Evolutionary conservation across 2,113 vertebrate genomes (phyloP).

Genomic region (Phrynocephalus versicolor): DNA sequence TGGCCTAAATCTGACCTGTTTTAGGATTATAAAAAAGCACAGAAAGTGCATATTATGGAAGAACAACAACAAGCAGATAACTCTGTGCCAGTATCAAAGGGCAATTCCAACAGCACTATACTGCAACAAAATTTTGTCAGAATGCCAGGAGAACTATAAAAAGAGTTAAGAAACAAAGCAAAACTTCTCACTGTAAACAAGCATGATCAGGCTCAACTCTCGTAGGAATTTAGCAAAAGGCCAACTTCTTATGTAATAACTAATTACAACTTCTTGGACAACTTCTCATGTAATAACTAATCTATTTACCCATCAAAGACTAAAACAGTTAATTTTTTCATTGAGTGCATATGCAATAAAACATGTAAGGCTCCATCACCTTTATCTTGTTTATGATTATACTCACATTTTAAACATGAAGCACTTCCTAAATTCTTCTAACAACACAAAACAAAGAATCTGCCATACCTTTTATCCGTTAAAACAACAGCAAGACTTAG

Average conservation of each 20-base stretch:
- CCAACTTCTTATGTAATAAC: background rate
- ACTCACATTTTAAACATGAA: background rate
- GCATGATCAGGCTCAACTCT: background rate
- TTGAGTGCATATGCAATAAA: background rate
- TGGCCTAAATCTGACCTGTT: background rate
- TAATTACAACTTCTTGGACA: background rate
- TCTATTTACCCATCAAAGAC: no score
- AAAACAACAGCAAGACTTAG: constrained; percentile 38
- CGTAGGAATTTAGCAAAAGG: background rate
- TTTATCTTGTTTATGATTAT: background rate
- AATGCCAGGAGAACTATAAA: background rate
- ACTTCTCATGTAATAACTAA: no score
- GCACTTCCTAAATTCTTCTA: background rate
- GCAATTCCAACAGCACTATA: background rate
- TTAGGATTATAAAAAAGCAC: background rate
- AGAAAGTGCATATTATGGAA: background rate
- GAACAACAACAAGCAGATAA: no score
- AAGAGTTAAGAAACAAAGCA: background rate
- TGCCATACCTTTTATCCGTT: background rate
- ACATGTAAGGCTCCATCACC: background rate
- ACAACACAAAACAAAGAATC: background rate
- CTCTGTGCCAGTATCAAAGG: background rate
- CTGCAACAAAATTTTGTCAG: background rate
- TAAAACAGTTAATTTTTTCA: background rate
- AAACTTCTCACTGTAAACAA: background rate